These are phyloP conservation scores for Lagocephalus sceleratus DNA, from an alignment of 2,797 vertebrate genomes.

Conservation along the genomic window DNA sequence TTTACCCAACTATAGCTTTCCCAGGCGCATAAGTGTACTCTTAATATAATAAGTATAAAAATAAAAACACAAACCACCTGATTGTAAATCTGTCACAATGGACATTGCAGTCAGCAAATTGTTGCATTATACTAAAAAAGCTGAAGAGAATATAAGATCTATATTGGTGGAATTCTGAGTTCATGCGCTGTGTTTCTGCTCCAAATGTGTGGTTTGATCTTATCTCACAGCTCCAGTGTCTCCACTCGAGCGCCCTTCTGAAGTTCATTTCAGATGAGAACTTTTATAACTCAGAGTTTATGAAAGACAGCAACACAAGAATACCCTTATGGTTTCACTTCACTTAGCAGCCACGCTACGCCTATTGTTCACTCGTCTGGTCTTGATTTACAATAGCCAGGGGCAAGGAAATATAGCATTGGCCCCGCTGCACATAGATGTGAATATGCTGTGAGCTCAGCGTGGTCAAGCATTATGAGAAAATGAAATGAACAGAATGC, in stretches of 20 bases:
- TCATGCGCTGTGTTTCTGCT: constrained; percentile 1
- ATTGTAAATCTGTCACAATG: too few species aligned
- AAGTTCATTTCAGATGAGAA: constrained; percentile 30
- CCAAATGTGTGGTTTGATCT: constrained; percentile 8
- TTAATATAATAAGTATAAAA: too few species aligned
- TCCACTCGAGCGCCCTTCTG: constrained; percentile 4
- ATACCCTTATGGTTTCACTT: constrained; percentile 33
- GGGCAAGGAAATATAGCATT: constrained; percentile 39
- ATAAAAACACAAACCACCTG: too few species aligned
- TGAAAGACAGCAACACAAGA: constrained; percentile 20
- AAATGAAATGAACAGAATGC: too few species aligned
- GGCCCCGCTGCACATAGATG: constrained; percentile 46
- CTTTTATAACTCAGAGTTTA: constrained; percentile 28
- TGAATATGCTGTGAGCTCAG: constrained; percentile 39
- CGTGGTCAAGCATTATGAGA: constrained; percentile 40
- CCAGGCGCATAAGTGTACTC: too few species aligned
- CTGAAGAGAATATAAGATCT: background rate
- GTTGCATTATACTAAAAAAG: background rate
- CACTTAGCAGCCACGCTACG: constrained; percentile 50
- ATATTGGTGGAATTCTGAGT: background rate
- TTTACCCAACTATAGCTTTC: too few species aligned
- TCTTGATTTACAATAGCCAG: constrained; percentile 46
- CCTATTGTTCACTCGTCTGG: constrained; percentile 51
- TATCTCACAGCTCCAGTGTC: constrained; percentile 12
- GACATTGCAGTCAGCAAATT: background rate